Base-by-base conservation (phyloP, 2,797 vertebrate species). In the Kryptolebias ocellatus region DNA sequence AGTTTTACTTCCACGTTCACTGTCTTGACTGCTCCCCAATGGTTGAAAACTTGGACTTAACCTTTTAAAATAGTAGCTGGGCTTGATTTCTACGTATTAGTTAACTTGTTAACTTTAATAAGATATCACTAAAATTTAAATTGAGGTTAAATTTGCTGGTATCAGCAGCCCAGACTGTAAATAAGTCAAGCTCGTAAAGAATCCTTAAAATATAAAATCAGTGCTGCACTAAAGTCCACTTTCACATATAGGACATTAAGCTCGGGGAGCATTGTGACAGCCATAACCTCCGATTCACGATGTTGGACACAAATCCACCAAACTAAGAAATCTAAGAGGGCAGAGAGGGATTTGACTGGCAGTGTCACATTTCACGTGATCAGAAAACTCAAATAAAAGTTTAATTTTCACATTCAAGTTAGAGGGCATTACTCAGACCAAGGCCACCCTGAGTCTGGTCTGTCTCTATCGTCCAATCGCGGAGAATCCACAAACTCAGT, bases 371-470 rank as follows among this genome's bases (percentile, higher is more conserved):
- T 51, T 47, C 53, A 79, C n/a, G 0, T 29, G 7, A 74, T 72
- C 67, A 60, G 49, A 67, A 57, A 76, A 60, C 59, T 53, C 58
- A 71, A 50, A 63, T 2, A 1, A 60, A 55, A 51, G 24, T 66
- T 18, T 29, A 8, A 65, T 49, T 16, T 1, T 65, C 74, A 64
- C 78, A 59, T 76, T 50, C 50, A 70, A 60, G 72, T 64, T 63
- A 82, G 73, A 62, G 64, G 78, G 79, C 80, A 80, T 85, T 83
- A 74, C 64, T 61, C 24, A 56, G 63, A 60, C 63, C 17, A 45
- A 56, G 70, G 64, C 63, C 71, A 15, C 74, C 71, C 64, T 50
- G 15, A 64, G 11, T 45, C 34, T 71, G 61, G n/a, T 66, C 64
- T 3, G 39, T 55, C 52, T 60, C 58, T 37, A 39, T 44, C 1